Base-by-base conservation (phyloP, 2,113 vertebrate species). In the Ibidorhyncha struthersii region DNA sequence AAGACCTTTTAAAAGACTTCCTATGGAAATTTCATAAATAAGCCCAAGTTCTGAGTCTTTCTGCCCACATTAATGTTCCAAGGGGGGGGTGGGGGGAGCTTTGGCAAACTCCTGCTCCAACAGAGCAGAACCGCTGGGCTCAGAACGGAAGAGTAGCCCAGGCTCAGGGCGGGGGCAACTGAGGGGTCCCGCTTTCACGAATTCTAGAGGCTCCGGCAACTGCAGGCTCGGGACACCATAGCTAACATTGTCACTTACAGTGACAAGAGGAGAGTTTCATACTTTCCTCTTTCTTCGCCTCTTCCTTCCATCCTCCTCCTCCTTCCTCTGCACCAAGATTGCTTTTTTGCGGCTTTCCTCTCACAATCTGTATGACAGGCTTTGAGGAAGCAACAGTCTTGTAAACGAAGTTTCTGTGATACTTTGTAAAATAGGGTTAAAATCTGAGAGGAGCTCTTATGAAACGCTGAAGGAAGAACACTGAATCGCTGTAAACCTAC, bases 61-160 rank as follows among this genome's bases (percentile, higher is more conserved):
- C 32, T 40, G 20, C 6, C 52, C 73, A 32, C 0, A 0, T 30
- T 17, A 5, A 1, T 21, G 26, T n/a, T 65, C 38, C 23, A 22
- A 69, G 45, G 14, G 53, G 45, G 41, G 14, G 4, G 9, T 7
- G 45, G 20, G 13, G 0, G 61, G 34, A 49, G 38, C 30, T 93
- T 38, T 27, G 53, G 26, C 10, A 19, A 84, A 55, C 5, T 43
- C n/a, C 10, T 40, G 72, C 86, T 79, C 34, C 40, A 14, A 21
- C 7, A 53, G 34, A 61, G 56, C 5, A 10, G 27, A 19, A 36
- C 26, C 26, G 3, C 56, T 65, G 65, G 30, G 79, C 70, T 82
- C 23, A 36, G 55, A n/a, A 5, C 4, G 29, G 8, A 2, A 3
- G 13, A 65, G 62, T 0, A 30, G 58, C 20, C 16, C 61, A 67